phyloP scores from a whole-genome alignment of 2,113 vertebrate species.

The Okapia johnstoni region DNA sequence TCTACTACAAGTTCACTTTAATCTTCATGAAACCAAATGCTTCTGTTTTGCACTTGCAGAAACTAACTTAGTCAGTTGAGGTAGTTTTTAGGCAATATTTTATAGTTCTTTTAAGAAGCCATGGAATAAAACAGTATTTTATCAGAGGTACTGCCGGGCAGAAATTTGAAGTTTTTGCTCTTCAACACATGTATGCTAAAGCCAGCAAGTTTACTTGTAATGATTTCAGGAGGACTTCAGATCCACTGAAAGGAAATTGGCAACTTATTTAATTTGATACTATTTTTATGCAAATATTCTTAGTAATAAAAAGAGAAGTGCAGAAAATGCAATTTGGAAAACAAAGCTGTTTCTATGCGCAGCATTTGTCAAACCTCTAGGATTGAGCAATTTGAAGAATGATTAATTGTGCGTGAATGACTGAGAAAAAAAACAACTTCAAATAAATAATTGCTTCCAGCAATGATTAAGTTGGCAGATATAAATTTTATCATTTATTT shows the following conservation, averaged over 20 bases:
- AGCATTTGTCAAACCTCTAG: slow-evolving; percentile 33
- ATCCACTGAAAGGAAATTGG: slow-evolving; percentile 20
- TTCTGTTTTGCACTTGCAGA: not conserved
- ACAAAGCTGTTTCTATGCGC: slow-evolving; percentile 10
- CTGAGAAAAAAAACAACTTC: slow-evolving; percentile 32
- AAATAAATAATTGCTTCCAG: slow-evolving; percentile 16
- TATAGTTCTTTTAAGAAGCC: not conserved
- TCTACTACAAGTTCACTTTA: not conserved
- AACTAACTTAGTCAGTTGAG: not conserved
- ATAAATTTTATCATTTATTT: slow-evolving; percentile 44
- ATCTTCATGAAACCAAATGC: not conserved
- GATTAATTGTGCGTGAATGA: slow-evolving; percentile 21
- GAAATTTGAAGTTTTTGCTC: not conserved
- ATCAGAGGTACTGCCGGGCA: not conserved
- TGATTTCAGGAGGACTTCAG: not conserved
- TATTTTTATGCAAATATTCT: slow-evolving; percentile 35
- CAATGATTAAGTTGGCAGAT: slow-evolving; percentile 31
- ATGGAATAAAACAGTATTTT: not conserved
- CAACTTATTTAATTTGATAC: not conserved
- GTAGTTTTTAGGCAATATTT: not conserved
- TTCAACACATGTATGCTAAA: not conserved
- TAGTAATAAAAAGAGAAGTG: slow-evolving; percentile 13
- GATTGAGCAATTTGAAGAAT: not conserved
- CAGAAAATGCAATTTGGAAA: slow-evolving; percentile 39
- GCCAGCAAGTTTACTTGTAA: not conserved